These are phyloP conservation scores for Sprattus sprattus DNA, from an alignment of 2,113 vertebrate species.

Conservation along the genomic window DNA sequence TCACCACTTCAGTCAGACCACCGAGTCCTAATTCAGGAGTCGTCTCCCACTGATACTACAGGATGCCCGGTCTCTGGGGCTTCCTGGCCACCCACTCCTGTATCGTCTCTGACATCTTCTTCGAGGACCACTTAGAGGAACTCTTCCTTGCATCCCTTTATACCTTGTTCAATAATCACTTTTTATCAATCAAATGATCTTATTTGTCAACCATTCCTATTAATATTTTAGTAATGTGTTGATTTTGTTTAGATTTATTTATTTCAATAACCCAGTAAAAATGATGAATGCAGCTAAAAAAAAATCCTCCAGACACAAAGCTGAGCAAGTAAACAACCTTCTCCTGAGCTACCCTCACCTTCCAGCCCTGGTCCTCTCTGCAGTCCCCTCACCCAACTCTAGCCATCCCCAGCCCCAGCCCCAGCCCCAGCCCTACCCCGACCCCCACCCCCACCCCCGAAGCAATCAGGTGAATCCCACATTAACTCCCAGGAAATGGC, in stretches of 20 bases:
- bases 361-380: slow-evolving; percentile 34
- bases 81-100: not conserved
- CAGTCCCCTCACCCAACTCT: slow-evolving; percentile 28
- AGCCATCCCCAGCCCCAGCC: slow-evolving; percentile 41
- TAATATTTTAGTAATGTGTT: not conserved
- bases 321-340: not conserved
- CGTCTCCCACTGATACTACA: not conserved
- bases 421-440: too few species aligned
- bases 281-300: not conserved
- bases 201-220: not conserved
- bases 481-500: slow-evolving; percentile 75
- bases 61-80: not conserved
- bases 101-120: not conserved
- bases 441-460: slow-evolving; percentile 45
- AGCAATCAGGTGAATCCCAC: slow-evolving; percentile 81
- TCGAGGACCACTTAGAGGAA: not conserved
- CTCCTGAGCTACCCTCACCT: not conserved
- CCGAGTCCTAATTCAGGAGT: not conserved
- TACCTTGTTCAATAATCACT: not conserved
- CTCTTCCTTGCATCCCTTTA: not conserved
- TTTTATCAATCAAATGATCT: not conserved
- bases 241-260: not conserved
- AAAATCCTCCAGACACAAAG: not conserved
- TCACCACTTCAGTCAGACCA: not conserved
- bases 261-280: too few species aligned